These are phyloP conservation scores for Crotalus tigris DNA, from an alignment of 2,113 vertebrate genomes.

Conservation along the genomic window DNA sequence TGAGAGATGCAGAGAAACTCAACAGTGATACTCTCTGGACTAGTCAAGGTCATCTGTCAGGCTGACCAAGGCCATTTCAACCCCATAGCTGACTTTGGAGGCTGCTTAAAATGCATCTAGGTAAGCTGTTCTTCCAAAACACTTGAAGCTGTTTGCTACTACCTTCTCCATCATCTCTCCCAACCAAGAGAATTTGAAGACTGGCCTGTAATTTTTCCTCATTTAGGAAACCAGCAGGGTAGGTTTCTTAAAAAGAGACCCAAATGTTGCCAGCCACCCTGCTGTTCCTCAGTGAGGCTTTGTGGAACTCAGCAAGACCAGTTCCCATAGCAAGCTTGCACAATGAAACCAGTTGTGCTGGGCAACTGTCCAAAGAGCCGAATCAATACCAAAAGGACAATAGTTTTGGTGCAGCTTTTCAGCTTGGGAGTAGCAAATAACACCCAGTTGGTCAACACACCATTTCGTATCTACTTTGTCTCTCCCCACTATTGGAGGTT, in stretches of 20 bases:
- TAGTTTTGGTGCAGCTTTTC: background rate
- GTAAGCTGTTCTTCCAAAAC: background rate
- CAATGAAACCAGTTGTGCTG: background rate
- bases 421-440: background rate
- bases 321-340: background rate
- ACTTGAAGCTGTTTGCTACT: background rate
- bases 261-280: background rate
- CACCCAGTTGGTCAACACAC: background rate
- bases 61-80: background rate
- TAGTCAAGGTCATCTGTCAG: background rate
- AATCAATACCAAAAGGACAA: background rate
- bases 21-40: background rate
- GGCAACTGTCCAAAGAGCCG: background rate
- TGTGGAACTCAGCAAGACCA: background rate
- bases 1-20: background rate
- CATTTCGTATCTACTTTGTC: background rate
- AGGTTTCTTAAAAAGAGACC: background rate
- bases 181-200: background rate
- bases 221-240: background rate
- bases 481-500: background rate
- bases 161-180: background rate
- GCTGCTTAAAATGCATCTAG: background rate
- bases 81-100: background rate
- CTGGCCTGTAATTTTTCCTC: background rate
- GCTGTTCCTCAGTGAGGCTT: background rate